Base-by-base conservation (phyloP, 1,140 invertebrate species). In the Euwallacea similis region DNA sequence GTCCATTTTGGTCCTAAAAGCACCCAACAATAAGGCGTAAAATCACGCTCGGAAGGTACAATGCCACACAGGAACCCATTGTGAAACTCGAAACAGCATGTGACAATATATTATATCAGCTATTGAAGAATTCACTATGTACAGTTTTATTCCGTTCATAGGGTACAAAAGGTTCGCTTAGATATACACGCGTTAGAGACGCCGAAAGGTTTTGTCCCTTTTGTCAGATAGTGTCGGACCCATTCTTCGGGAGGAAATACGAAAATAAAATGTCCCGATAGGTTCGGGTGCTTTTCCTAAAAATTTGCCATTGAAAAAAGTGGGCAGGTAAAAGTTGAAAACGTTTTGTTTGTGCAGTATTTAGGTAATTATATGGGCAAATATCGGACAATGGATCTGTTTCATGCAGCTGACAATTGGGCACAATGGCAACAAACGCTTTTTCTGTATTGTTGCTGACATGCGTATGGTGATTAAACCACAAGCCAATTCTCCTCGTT, bases 171-270 rank as follows among this genome's bases (percentile, higher is more conserved):
- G 77, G 74, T 53, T 76, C 62, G 76, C 78, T 79, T 15, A 15
- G 79, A 81, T 80, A 79, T 81, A 81, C 78, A 81, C 79, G 80
- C 79, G 79, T 80, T 80, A 73, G 77, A 73, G 79, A 81, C 79
- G 76, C 79, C 79, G 78, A 79, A 80, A 79, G 73, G 76, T 79
- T 78, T 79, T 79, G 76, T 79, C 61, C 4, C 76, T 74, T 75
- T 79, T 79, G 77, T 79, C 41, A 56, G 60, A 71, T 73, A 76
- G 78, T 79, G 78, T 77, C 75, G 79, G 77, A 74, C 74, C 79
- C 77, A 78, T 78, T 78, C 76, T 76, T 46, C 71, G 75, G 74
- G 77, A 33, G 77, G 77, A 77, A 77, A 76, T 77, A 75, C 72
- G 73, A 77, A 78, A 77, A 33, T 74, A 76, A 75, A 75, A 73